Evolutionary conservation across 2,113 vertebrate genomes (phyloP).

Genomic region (Stegastes partitus): DNA sequence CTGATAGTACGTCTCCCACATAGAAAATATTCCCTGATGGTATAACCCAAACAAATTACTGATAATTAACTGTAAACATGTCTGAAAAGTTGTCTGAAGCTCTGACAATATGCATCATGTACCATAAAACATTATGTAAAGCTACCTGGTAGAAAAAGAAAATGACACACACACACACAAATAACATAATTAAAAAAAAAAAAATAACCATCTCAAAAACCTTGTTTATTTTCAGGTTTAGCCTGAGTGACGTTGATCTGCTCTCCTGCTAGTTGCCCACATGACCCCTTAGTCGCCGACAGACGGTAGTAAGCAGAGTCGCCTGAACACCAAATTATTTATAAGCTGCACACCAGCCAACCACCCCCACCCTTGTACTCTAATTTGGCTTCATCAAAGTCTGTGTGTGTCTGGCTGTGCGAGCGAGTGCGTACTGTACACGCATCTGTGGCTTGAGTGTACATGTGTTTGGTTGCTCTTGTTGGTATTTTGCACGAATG

Average conservation of each 20-base stretch:
- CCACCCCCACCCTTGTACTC: constrained; percentile 67
- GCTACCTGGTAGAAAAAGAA: no score
- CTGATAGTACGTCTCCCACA: constrained; percentile 6
- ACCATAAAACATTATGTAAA: neutral
- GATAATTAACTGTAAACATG: neutral
- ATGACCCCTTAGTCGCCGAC: constrained; percentile 75
- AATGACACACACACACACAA: no score
- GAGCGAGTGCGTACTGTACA: constrained; percentile 18
- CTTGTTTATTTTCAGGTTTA: constrained; percentile 31
- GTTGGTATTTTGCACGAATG: constrained; percentile 33
- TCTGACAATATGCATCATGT: neutral
- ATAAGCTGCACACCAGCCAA: constrained; percentile 68
- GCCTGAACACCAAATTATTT: constrained; percentile 75
- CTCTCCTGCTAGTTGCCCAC: constrained; percentile 64
- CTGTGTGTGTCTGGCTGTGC: constrained; percentile 29
- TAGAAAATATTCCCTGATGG: constrained; percentile 15
- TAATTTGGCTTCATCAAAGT: constrained; percentile 72
- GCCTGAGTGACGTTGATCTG: constrained; percentile 59
- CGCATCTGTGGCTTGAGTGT: constrained; percentile 25
- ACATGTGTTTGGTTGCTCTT: constrained; percentile 12
- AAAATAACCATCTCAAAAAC: neutral
- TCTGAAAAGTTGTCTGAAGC: no score
- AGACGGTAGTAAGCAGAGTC: constrained; percentile 77
- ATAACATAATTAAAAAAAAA: neutral
- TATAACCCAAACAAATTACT: no score